Evolutionary conservation across 92 coral and sea anemone species (phyloP), one percentile per base, ranked within the genome.

Genomic region (Parazoanthus swiftii): DNA sequence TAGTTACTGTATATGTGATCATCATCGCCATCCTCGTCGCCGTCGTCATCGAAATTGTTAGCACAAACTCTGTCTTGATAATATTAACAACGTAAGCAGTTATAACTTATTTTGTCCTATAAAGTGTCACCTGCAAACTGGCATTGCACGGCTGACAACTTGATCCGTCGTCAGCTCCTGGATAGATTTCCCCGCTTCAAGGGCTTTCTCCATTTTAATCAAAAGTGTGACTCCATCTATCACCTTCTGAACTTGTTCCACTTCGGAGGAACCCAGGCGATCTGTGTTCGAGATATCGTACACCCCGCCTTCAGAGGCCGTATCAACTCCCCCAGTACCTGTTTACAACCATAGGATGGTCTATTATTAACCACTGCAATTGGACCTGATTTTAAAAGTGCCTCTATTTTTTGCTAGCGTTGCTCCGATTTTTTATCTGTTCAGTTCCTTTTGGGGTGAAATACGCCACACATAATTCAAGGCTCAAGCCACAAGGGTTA

Each of bases 251-350:
- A 95, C 95, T 76, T 94, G 95, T 43, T 95, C 94, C 8, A 95
- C 98, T 76, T 95, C 98, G 0, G 98, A 95, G 23, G 93, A 88
- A 2, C 98, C 98, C n/a, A 94, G 93, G 23, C 95, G 90, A 88
- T 95, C 98, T n/a, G 96, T 89, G 92, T 95, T 95, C 2, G 97
- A 94, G 77, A 95, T 94, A 86, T 95, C 98, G 74, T 83, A 95
- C 13, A 90, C 89, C 15, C 95, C 98, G 51, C 95, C 97, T 2
- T 92, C 94, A 1, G 98, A 91, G 38, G 90, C 92, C 15, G 98
- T 95, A 77, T 95, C 96, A 8, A 95, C 98, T 36, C 98, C 98
- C n/a, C 98, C 98, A 9, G 95, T 95, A 74, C 98, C 98, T 66
- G 74, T 43, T 65, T 5, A 36, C n/a, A 35, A 74, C 5, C 23